A percentile compares a stretch with the other conserved stretches of the same genome.
Conservation (phyloP, 2,888 invertebrate species). For the Caenorhabditis doughertyi region DNA sequence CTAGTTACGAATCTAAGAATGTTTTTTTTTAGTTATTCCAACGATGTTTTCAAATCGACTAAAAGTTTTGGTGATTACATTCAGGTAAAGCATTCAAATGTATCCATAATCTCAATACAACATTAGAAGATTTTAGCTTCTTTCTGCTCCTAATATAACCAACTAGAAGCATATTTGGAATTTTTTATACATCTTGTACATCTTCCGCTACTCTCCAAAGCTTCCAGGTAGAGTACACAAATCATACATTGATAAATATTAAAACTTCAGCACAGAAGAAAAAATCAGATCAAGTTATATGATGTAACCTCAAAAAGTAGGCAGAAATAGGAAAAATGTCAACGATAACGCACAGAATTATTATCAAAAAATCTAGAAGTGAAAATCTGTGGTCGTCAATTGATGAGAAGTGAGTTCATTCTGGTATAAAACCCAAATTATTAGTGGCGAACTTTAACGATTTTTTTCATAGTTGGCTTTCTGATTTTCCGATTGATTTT, state of each 20-base stretch:
- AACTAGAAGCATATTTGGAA: too few species aligned
- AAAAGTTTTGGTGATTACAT: too few species aligned
- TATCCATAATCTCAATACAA: too few species aligned
- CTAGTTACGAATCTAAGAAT: too few species aligned
- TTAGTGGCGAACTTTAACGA: constrained; percentile 30
- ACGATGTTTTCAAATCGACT: too few species aligned
- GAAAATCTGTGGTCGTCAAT: constrained; percentile 17
- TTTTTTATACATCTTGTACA: neutral
- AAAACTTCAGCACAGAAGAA: constrained; percentile 28
- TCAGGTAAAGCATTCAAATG: too few species aligned
- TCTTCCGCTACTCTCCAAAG: neutral
- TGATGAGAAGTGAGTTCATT: constrained; percentile 5
- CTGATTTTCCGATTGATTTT: constrained; percentile 29
- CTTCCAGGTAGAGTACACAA: constrained; percentile 24
- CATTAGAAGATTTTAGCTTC: too few species aligned
- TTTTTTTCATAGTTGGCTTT: constrained; percentile 14
- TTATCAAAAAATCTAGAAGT: constrained; percentile 15
- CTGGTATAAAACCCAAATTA: constrained; percentile 1
- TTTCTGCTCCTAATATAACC: too few species aligned
- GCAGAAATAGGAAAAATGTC: constrained; percentile 15
- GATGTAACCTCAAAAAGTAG: constrained; percentile 39
- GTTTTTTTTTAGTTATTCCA: too few species aligned
- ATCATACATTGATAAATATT: constrained; percentile 43
- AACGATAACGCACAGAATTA: constrained; percentile 36
- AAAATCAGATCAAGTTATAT: constrained; percentile 59